Evolutionary conservation across 2,113 vertebrate species (phyloP).

Genomic region (Neolamprologus longior): DNA sequence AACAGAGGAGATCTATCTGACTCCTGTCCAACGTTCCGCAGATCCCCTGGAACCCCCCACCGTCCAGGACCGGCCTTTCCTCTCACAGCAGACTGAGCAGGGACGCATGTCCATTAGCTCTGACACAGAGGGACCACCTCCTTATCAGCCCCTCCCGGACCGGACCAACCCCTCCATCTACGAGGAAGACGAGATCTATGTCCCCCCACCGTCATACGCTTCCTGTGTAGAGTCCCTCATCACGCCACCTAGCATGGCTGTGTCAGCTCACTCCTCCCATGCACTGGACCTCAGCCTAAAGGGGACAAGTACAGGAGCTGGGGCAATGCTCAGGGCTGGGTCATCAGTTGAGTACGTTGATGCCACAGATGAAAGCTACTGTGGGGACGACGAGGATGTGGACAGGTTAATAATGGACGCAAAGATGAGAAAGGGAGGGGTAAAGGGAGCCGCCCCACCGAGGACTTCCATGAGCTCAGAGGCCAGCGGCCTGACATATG

Average conservation of each 20-base stretch:
- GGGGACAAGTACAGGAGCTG: constrained; percentile 4
- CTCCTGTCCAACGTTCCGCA: constrained; percentile 83
- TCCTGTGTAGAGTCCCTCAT: constrained; percentile 67
- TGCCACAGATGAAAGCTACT: constrained; percentile 57
- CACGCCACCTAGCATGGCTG: constrained; percentile 39
- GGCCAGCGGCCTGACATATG: constrained; percentile 91
- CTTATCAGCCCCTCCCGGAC: constrained; percentile 77
- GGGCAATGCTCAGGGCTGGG: constrained; percentile 24
- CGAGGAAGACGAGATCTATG: constrained; percentile 83
- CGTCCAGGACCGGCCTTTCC: constrained; percentile 71
- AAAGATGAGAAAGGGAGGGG: constrained; percentile 5
- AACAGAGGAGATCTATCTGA: constrained; percentile 96
- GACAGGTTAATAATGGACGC: constrained; percentile 53
- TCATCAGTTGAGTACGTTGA: constrained; percentile 63
- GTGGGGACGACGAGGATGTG: constrained; percentile 60
- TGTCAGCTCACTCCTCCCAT: constrained; percentile 18
- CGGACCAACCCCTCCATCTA: constrained; percentile 86
- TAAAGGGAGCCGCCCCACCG: constrained; percentile 19
- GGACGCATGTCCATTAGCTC: constrained; percentile 92
- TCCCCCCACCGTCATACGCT: constrained; percentile 59
- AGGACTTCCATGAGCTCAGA: constrained; percentile 88
- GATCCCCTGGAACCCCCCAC: constrained; percentile 68
- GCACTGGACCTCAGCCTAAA: constrained; percentile 54
- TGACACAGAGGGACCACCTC: constrained; percentile 80
- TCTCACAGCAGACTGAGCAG: constrained; percentile 80